A percentile compares a stretch with the other conserved stretches of the same genome.
These are phyloP conservation scores for Proales similis DNA, from an alignment of 1,140 invertebrate species.

Conservation along the genomic window DNA sequence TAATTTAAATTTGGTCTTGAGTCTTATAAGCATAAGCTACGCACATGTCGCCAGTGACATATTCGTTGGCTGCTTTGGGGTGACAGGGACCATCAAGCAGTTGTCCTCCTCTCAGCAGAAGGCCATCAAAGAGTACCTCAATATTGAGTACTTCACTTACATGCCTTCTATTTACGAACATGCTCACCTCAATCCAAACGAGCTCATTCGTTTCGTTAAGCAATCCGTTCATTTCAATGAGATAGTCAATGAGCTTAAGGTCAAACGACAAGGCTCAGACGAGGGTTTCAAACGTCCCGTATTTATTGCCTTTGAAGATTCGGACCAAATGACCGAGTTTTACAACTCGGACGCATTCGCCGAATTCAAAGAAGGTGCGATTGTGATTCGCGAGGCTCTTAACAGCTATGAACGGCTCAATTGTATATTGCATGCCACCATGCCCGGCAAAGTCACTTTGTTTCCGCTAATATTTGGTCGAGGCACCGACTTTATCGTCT, in stretches of 20 bases:
- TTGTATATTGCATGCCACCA: background rate
- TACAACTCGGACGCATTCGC: background rate
- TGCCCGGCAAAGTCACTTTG: background rate
- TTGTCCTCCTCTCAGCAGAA: no score
- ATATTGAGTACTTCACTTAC: background rate
- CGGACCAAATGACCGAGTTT: background rate
- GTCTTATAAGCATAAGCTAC: no score
- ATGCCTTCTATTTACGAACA: background rate
- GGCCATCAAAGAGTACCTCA: background rate
- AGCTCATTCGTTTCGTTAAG: background rate
- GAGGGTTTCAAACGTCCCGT: background rate
- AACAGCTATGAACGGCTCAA: background rate
- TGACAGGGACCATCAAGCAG: no score
- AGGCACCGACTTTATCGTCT: constrained; percentile 2
- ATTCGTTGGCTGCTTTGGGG: no score
- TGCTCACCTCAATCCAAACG: background rate
- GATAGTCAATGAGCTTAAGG: background rate
- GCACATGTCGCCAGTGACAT: no score
- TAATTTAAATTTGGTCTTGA: background rate
- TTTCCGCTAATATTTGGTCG: background rate
- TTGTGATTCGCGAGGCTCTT: background rate
- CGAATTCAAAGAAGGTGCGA: background rate
- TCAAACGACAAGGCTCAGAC: background rate
- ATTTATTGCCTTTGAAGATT: background rate
- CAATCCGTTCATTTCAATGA: background rate